A percentile compares a stretch with the other conserved stretches of the same genome.
These are phyloP conservation scores for Argyra leucocephala DNA, from an alignment of 2,888 invertebrate genomes.

Conservation along the genomic window DNA sequence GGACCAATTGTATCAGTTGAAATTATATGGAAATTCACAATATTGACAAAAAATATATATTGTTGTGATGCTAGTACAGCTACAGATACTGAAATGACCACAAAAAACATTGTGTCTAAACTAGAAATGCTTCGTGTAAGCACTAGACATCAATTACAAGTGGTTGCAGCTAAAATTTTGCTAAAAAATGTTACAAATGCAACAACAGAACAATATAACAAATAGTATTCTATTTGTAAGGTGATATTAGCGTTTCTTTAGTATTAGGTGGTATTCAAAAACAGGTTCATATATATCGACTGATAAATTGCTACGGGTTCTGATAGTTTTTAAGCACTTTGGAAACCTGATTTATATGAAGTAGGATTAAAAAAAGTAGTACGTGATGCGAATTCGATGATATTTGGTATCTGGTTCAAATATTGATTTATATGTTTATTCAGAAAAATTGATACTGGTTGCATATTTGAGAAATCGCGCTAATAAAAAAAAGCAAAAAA, in stretches of 20 bases:
- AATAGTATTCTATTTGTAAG: constrained; percentile 87
- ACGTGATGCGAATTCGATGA: constrained; percentile 90
- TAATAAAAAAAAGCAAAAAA: constrained; percentile 47
- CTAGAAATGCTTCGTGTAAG: constrained; percentile 85
- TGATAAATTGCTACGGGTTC: constrained; percentile 88
- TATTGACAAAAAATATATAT: constrained; percentile 76
- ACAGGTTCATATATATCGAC: constrained; percentile 75
- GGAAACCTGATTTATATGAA: constrained; percentile 73
- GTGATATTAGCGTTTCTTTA: constrained; percentile 88
- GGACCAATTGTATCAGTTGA: constrained; percentile 94
- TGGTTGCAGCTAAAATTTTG: constrained; percentile 80
- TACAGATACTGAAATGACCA: constrained; percentile 94
- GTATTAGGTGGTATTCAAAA: constrained; percentile 92
- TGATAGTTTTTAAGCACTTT: constrained; percentile 82
- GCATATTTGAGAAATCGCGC: constrained; percentile 82
- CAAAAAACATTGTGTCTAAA: constrained; percentile 85
- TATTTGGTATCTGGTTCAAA: constrained; percentile 93
- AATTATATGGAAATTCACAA: constrained; percentile 92
- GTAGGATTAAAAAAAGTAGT: constrained; percentile 85
- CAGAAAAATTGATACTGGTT: constrained; percentile 60
- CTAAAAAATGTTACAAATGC: too few species aligned
- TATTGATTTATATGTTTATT: constrained; percentile 91
- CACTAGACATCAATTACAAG: constrained; percentile 82
- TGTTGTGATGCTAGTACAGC: constrained; percentile 99
- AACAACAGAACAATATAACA: too few species aligned